phyloP scores from a whole-genome alignment of 2,888 invertebrate species.

The Dexiosoma caninum region DNA sequence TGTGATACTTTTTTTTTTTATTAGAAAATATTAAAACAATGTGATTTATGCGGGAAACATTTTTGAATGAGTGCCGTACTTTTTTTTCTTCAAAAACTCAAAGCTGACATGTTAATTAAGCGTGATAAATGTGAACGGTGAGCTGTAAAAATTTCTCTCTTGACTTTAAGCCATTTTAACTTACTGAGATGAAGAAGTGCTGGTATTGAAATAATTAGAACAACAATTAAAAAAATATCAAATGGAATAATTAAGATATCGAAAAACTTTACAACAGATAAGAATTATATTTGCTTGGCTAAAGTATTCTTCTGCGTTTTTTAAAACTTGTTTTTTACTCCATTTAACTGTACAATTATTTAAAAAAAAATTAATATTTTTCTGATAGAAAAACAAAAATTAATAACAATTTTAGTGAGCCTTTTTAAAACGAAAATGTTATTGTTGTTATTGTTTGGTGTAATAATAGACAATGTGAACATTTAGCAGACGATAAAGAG shows the following conservation, averaged over 20 bases:
- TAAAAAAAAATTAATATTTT: not conserved
- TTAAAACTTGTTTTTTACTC: conserved; percentile 35
- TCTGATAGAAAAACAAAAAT: not conserved
- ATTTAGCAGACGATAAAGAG: conserved; percentile 56
- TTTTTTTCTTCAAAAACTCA: not conserved
- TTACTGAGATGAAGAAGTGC: conserved; percentile 19
- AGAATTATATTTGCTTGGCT: not conserved
- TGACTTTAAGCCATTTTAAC: not conserved
- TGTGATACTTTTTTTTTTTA: no score
- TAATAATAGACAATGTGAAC: conserved; percentile 49
- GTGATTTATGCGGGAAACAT: not conserved
- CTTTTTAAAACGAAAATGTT: not conserved
- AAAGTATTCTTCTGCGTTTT: not conserved
- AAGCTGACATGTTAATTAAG: conserved; percentile 10
- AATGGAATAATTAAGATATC: no score
- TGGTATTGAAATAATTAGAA: not conserved
- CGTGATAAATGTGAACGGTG: not conserved
- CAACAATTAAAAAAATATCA: not conserved
- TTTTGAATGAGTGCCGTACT: not conserved
- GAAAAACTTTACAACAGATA: no score
- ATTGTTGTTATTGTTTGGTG: conserved; percentile 66
- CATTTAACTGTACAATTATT: not conserved
- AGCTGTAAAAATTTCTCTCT: not conserved
- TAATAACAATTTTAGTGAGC: conserved; percentile 27
- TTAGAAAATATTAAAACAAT: not conserved